These are phyloP conservation scores for Hipparchia semele DNA, from an alignment of 2,888 invertebrate genomes.

Conservation along the genomic window DNA sequence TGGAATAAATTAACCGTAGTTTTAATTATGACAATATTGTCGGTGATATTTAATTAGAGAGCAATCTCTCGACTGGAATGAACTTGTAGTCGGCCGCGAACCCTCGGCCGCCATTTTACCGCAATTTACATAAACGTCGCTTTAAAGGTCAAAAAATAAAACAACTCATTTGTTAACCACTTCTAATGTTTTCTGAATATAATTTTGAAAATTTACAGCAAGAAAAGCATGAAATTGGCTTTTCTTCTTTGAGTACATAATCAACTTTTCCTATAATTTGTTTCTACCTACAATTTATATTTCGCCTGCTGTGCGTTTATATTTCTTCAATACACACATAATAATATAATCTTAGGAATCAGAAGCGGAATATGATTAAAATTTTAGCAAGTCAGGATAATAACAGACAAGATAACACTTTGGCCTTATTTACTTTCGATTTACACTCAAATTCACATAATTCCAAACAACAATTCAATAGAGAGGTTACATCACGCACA, in stretches of 20 bases:
- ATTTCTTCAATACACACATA: too few species aligned
- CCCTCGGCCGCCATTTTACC: not conserved
- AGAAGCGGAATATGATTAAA: too few species aligned
- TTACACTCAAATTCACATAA: too few species aligned
- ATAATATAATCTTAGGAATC: too few species aligned
- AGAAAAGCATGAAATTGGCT: not conserved
- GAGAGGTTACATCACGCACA: too few species aligned
- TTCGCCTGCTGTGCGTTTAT: too few species aligned
- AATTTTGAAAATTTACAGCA: not conserved
- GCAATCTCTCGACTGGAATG: slow-evolving; percentile 14
- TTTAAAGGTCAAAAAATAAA: slow-evolving; percentile 25
- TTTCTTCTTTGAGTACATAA: too few species aligned
- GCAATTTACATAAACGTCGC: slow-evolving; percentile 36
- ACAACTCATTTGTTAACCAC: slow-evolving; percentile 26
- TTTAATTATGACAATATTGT: not conserved
- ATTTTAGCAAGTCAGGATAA: too few species aligned
- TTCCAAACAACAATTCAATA: too few species aligned
- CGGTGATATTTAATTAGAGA: slow-evolving; percentile 6
- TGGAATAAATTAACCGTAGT: not conserved
- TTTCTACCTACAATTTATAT: too few species aligned
- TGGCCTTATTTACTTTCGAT: too few species aligned
- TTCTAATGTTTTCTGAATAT: not conserved
- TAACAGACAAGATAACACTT: too few species aligned
- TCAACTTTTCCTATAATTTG: not conserved
- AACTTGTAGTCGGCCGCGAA: slow-evolving; percentile 1